Evolutionary conservation across 2,888 invertebrate species (phyloP).

Genomic region (Hypena proboscidalis): DNA sequence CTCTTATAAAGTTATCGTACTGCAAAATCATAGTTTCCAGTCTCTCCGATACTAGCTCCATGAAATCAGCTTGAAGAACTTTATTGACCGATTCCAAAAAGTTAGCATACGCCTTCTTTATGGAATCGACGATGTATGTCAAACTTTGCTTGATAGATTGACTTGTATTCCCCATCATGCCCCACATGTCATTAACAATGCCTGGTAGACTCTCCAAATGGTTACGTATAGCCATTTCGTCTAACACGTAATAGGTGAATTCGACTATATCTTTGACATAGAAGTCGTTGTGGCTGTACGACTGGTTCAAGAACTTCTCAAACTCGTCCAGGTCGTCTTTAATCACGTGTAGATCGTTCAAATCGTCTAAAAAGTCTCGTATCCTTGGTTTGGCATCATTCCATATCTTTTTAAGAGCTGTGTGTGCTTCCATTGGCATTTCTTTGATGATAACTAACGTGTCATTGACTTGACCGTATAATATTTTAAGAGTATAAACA

Average conservation of each 20-base stretch:
- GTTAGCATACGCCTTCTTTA: constrained; percentile 89
- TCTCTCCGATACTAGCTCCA: constrained; percentile 88
- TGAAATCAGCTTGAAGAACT: constrained; percentile 90
- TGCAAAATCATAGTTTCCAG: constrained; percentile 89
- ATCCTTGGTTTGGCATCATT: constrained; percentile 89
- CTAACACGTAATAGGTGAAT: constrained; percentile 88
- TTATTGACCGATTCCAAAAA: constrained; percentile 88
- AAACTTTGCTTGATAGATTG: constrained; percentile 91
- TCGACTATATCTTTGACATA: constrained; percentile 92
- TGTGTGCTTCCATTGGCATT: constrained; percentile 88
- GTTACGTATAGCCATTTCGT: constrained; percentile 91
- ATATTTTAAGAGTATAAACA: constrained; percentile 61
- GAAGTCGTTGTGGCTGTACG: constrained; percentile 93
- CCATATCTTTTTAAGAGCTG: constrained; percentile 90
- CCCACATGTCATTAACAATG: constrained; percentile 93
- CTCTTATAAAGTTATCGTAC: constrained; percentile 92
- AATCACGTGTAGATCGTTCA: constrained; percentile 89
- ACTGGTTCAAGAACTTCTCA: constrained; percentile 89
- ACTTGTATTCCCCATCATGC: constrained; percentile 94
- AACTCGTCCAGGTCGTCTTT: constrained; percentile 90
- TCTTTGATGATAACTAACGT: constrained; percentile 75
- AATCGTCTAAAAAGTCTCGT: constrained; percentile 89
- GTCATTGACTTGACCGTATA: constrained; percentile 76
- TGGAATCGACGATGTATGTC: constrained; percentile 89
- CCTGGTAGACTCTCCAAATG: constrained; percentile 92